Evolutionary conservation across 1,140 invertebrate species (phyloP).

Genomic region (Leucophenga varia): DNA sequence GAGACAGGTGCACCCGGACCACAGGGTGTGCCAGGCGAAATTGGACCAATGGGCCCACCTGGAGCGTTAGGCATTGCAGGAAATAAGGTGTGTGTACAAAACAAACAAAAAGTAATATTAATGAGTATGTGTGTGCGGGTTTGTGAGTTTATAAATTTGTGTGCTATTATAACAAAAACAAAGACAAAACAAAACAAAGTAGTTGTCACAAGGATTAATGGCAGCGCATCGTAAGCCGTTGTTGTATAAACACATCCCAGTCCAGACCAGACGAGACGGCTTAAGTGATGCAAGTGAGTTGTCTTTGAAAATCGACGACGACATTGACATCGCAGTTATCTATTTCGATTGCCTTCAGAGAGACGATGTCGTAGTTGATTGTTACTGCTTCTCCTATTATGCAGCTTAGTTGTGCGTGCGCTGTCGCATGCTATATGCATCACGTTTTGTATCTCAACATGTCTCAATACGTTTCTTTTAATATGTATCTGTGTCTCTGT

Average conservation of each 20-base stretch:
- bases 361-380: too few species aligned
- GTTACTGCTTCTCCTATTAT: too few species aligned
- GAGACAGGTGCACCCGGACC: conserved; percentile 58
- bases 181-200: conserved; percentile 38
- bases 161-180: too few species aligned
- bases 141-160: too few species aligned
- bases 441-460: too few species aligned
- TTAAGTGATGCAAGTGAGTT: conserved; percentile 41
- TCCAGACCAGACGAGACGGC: too few species aligned
- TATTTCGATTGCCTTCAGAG: too few species aligned
- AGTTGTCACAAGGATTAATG: conserved; percentile 51
- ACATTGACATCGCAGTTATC: neutral
- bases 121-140: too few species aligned
- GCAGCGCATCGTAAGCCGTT: conserved; percentile 51
- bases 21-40: conserved; percentile 61
- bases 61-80: conserved; percentile 73
- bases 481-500: conserved; percentile 7
- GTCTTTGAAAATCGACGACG: conserved; percentile 17
- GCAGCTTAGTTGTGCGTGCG: too few species aligned
- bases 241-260: conserved; percentile 51
- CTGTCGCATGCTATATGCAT: too few species aligned
- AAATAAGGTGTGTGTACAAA: conserved; percentile 65
- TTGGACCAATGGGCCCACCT: conserved; percentile 67
- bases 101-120: neutral
- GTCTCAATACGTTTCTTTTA: too few species aligned